phyloP scores from a whole-genome alignment of 2,113 vertebrate species.

The Recurvirostra avosetta region DNA sequence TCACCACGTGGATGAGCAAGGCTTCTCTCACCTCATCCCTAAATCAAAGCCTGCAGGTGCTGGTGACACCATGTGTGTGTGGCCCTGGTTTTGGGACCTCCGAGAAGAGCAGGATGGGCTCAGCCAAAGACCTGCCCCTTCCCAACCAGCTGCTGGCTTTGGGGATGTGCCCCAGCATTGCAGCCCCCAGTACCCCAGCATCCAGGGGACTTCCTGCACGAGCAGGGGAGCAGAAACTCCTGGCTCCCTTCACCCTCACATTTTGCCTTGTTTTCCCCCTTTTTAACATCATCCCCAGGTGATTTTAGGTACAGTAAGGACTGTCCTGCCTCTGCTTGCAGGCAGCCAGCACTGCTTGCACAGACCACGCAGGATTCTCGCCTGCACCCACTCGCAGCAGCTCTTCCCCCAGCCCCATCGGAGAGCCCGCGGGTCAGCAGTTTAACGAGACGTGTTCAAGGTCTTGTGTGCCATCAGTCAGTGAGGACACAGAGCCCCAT shows the following conservation, averaged over 20 bases:
- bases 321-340: not conserved
- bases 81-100: not conserved
- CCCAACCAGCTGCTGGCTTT: not conserved
- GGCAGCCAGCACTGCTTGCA: not conserved
- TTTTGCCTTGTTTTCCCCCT: not conserved
- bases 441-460: not conserved
- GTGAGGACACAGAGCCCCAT: not conserved
- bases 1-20: not conserved
- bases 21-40: not conserved
- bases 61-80: accelerated
- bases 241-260: not conserved
- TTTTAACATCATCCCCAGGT: not conserved
- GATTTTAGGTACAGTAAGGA: not conserved
- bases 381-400: accelerated
- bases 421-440: not conserved
- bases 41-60: not conserved
- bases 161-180: not conserved
- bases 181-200: not conserved
- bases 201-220: not conserved
- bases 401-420: not conserved
- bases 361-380: not conserved
- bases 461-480: not conserved
- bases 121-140: not conserved
- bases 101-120: not conserved
- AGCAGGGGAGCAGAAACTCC: not conserved